Evolutionary conservation across 1,140 invertebrate species (phyloP), one percentile per base, ranked within the genome.

Genomic region (Carcinoscorpius rotundicauda): DNA sequence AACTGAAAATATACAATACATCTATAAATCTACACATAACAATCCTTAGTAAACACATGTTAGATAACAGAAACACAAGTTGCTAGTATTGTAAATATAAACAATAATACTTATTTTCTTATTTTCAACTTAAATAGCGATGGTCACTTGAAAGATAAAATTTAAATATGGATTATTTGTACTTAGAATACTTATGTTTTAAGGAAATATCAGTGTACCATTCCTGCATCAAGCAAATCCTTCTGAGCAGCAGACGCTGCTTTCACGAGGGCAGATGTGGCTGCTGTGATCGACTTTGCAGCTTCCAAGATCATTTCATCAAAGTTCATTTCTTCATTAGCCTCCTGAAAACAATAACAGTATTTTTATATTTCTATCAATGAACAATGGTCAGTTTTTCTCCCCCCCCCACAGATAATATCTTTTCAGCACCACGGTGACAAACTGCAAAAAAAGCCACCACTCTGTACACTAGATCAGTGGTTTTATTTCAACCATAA

Each of bases 291-390:
- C 0, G 93, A 95, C 79, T 98, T 97, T 9, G 95, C 95, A 3
- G 95, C 95, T 76, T 97, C 93, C 68, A 99, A 77, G 68, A 99
- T 99, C 87, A 98, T 97, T 77, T 98, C 96, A 75, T 99, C 96
- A 79, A 98, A 97, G 78, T 96, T 96, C 78, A 95, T 82, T 66
- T 84, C 89, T 77, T 97, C 92, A 76, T 95, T 93, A 4, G 92
- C 84, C 78, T 95, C 89, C 87, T 92, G 72, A n/a, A 74, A 59
- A 59, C 48, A 59, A 59, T 59, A 59, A 5, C 48, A 59, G 49
- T 59, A 59, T 9, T 29, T 29, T 29, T 29, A 29, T 29, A 29
- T 29, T 29, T 29, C 29, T 29, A 29, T 29, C 29, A 29, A 29
- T 29, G 29, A 29, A 29, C 29, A 29, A 29, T 29, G 29, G 29